phyloP scores from a whole-genome alignment of 2,888 invertebrate genomes.

The Tetrapedia diversipes region DNA sequence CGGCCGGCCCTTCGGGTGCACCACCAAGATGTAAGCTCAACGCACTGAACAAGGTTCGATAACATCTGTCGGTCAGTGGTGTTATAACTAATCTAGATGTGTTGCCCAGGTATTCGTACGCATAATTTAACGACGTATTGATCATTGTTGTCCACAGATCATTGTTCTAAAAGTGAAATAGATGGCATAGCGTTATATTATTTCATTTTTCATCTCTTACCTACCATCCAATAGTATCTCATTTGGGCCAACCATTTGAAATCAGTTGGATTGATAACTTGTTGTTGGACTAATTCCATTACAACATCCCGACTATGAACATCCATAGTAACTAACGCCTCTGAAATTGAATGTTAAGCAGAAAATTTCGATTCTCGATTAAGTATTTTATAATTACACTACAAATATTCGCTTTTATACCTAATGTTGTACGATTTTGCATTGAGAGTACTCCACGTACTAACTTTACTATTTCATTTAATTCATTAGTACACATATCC shows the following conservation, averaged over 20 bases:
- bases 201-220: constrained; percentile 5
- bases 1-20: constrained; percentile 85
- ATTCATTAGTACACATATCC: constrained; percentile 89
- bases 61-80: constrained; percentile 96
- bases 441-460: constrained; percentile 93
- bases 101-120: constrained; percentile 97
- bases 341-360: too few species aligned
- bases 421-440: constrained; percentile 94
- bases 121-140: constrained; percentile 85
- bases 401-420: constrained; percentile 78
- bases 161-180: constrained; percentile 80
- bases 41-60: constrained; percentile 86
- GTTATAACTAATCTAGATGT: constrained; percentile 95
- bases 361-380: not conserved
- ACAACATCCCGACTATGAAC: constrained; percentile 96
- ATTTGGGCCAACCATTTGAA: constrained; percentile 96
- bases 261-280: constrained; percentile 89
- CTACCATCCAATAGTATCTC: constrained; percentile 93
- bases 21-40: constrained; percentile 85
- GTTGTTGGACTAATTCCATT: constrained; percentile 86
- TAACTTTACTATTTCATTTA: constrained; percentile 91
- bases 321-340: constrained; percentile 95
- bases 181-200: too few species aligned
- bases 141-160: constrained; percentile 84
- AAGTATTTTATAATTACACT: not conserved